Conservation (phyloP, 35 echinoderm and acorn worm genomes). For the Nesometra sesokonis region DNA sequence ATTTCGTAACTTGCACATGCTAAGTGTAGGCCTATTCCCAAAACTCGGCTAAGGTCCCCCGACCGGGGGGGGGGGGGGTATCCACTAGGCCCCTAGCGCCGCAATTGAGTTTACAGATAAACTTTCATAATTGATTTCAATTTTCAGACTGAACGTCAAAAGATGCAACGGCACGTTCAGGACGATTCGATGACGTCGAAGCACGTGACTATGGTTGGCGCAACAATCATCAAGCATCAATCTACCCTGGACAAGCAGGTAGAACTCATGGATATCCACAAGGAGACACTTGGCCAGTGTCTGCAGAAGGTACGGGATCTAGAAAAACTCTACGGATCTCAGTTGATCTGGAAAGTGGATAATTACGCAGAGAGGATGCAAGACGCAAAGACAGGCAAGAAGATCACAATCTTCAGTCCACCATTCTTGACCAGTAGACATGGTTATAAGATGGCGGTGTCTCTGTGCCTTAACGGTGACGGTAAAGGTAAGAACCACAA, state of each 20-base stretch:
- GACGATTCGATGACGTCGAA: conserved; percentile 59
- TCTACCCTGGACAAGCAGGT: conserved; percentile 42
- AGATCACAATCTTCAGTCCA: conserved; percentile 93
- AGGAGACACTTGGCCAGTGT: conserved; percentile 61
- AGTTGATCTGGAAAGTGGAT: conserved; percentile 95
- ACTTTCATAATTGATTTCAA: too few species aligned
- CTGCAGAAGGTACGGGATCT: conserved; percentile 87
- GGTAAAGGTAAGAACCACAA: conserved; percentile 63
- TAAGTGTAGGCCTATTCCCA: too few species aligned
- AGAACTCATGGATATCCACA: conserved; percentile 52
- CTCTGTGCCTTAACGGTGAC: conserved; percentile 83
- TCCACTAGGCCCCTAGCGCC: too few species aligned
- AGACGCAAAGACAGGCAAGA: conserved; percentile 92
- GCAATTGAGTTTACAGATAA: too few species aligned
- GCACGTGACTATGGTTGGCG: conserved; percentile 67
- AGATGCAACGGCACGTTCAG: conserved; percentile 78
- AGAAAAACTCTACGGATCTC: conserved; percentile 94
- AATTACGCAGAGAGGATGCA: conserved; percentile 89
- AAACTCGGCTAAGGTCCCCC: too few species aligned
- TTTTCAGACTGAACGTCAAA: conserved; percentile 54
- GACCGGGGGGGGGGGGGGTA: too few species aligned
- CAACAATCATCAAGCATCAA: conserved; percentile 44
- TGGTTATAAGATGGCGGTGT: conserved; percentile 94
- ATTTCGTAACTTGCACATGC: not conserved
- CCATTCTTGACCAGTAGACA: conserved; percentile 90